Evolutionary conservation across 2,888 invertebrate species (phyloP), one percentile per base, ranked within the genome.

Genomic region (Nasonovia ribisnigri): DNA sequence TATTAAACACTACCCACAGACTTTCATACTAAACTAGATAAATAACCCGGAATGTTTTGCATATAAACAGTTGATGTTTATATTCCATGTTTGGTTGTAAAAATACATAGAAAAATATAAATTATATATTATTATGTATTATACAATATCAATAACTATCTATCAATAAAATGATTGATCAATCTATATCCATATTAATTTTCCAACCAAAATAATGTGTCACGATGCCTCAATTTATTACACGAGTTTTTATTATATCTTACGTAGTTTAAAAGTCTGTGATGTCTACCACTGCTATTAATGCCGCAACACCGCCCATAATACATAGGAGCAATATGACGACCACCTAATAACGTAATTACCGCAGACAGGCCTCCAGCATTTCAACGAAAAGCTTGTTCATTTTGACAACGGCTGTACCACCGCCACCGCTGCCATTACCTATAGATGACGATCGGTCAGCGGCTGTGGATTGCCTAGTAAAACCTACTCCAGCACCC

Each of bases 321-420:
- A 51, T 42, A 36, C 43, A 42, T 24, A 20, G 13, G 90, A 67
- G 46, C 16, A 46, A 67, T 29, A n/a, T 60, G 43, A 36, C 20
- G 77, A 51, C 36, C 77, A 24, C 42, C 13, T 42, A 46, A 67
- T 67, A n/a, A 60, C 5, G 46, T 29, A 29, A 48, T 88, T 67
- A 93, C 20, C 93, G 54, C 29, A 93, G 51, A 94, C 97, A 97
- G 3, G 98, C 97, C 96, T 99, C 99, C 94, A 99, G 96, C 99
- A 99, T 99, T 96, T 99, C 99, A 90, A 98, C 97, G 96, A 99
- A 99, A 92, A 99, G 97, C 96, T 99, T 99, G 96, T 99, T 99
- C 98, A 99, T 98, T 95, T 97, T 97, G 94, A 98, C 98, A 20
- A 87, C 87, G 20, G n/a, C 3, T 4, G 60, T 42, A 26, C 20